Conservation (phyloP, 2,888 invertebrate genomes). For the Herminia tarsipennalis region DNA sequence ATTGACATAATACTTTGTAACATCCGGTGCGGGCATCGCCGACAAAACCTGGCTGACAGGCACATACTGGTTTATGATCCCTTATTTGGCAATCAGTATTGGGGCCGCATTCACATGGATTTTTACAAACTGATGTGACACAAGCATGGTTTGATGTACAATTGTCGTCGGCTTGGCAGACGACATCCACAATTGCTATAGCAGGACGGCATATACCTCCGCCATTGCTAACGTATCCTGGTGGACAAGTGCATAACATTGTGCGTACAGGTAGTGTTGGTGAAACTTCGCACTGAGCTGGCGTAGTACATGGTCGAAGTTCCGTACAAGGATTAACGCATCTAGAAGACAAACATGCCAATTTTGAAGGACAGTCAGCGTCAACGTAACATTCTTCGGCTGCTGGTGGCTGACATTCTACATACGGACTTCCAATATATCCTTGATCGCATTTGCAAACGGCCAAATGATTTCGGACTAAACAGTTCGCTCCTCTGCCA, state of each 20-base stretch:
- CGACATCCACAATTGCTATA: slow-evolving; percentile 86
- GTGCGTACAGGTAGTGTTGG: slow-evolving; percentile 94
- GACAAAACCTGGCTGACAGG: slow-evolving; percentile 92
- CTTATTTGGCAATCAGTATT: slow-evolving; percentile 94
- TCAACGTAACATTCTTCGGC: slow-evolving; percentile 92
- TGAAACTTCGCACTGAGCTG: slow-evolving; percentile 92
- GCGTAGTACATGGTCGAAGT: slow-evolving; percentile 91
- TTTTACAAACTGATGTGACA: slow-evolving; percentile 91
- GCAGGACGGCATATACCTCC: slow-evolving; percentile 93
- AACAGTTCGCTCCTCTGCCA: slow-evolving; percentile 91
- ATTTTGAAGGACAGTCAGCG: slow-evolving; percentile 91
- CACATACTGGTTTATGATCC: slow-evolving; percentile 95
- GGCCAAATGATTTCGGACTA: slow-evolving; percentile 92
- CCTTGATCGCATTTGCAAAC: slow-evolving; percentile 94
- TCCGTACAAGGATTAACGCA: slow-evolving; percentile 94
- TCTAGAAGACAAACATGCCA: slow-evolving; percentile 92
- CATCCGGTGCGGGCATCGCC: slow-evolving; percentile 95
- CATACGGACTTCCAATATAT: slow-evolving; percentile 92
- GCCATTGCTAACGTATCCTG: slow-evolving; percentile 94
- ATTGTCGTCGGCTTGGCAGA: slow-evolving; percentile 91
- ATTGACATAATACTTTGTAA: slow-evolving; percentile 89
- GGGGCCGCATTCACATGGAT: slow-evolving; percentile 94
- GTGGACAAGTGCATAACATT: slow-evolving; percentile 95
- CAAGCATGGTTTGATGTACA: slow-evolving; percentile 93
- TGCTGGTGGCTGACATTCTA: slow-evolving; percentile 90